phyloP scores from a whole-genome alignment of 2,888 invertebrate species.

The Philaethria dido region DNA sequence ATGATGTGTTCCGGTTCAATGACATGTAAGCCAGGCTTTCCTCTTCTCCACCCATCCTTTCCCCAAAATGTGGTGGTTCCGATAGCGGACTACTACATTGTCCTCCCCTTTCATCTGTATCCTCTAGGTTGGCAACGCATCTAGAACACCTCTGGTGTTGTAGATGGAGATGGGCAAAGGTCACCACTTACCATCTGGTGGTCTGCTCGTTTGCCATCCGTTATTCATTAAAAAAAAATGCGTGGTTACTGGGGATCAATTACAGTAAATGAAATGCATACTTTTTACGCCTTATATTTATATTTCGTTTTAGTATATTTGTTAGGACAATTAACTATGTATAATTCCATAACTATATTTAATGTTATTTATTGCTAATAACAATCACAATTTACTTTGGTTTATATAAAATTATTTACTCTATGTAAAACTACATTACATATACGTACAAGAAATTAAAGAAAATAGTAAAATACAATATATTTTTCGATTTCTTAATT shows the following conservation, averaged over 20 bases:
- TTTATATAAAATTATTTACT: constrained; percentile 47
- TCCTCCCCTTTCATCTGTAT: too few relatives aligned
- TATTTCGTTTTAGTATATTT: constrained; percentile 29
- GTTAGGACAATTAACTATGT: constrained; percentile 34
- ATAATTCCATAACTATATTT: constrained; percentile 35
- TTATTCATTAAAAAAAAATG: too few relatives aligned
- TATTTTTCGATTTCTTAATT: background rate
- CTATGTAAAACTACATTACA: constrained; percentile 21
- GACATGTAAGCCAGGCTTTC: too few relatives aligned
- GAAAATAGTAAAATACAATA: constrained; percentile 2
- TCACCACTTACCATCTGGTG: too few relatives aligned
- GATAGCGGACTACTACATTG: too few relatives aligned
- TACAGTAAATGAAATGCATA: constrained; percentile 4
- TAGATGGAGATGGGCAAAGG: too few relatives aligned
- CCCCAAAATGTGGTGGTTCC: too few relatives aligned
- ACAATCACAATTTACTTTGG: constrained; percentile 69
- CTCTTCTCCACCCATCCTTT: too few relatives aligned
- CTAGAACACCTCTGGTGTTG: too few relatives aligned
- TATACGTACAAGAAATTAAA: background rate
- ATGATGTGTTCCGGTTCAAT: too few relatives aligned
- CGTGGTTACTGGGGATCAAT: background rate
- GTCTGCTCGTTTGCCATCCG: too few relatives aligned
- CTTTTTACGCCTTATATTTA: constrained; percentile 11
- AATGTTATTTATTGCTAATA: constrained; percentile 56
- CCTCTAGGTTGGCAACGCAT: too few relatives aligned